phyloP scores from a whole-genome alignment of 2,113 vertebrate genomes.

The Nothoprocta perdicaria region DNA sequence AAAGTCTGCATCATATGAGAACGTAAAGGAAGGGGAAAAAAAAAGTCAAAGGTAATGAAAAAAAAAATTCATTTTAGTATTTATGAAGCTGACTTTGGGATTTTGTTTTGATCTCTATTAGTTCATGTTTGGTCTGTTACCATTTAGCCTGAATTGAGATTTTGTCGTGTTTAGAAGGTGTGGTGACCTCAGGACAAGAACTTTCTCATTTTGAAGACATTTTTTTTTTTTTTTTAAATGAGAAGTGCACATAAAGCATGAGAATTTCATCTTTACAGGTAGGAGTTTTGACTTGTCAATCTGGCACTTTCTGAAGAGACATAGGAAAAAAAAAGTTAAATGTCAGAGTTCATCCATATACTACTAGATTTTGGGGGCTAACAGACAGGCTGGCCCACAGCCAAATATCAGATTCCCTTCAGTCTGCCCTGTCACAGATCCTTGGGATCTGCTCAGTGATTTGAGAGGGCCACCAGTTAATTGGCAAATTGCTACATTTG shows the following conservation, averaged over 20 bases:
- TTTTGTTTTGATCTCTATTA: neutral
- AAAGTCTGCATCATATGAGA: neutral
- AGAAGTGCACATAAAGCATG: neutral
- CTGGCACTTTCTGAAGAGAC: neutral
- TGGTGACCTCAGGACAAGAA: neutral
- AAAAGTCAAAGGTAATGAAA: neutral
- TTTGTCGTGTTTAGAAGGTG: neutral
- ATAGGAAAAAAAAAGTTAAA: neutral
- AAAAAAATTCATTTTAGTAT: neutral
- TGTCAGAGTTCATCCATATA: neutral
- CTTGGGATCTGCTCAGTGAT: neutral
- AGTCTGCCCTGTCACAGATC: neutral
- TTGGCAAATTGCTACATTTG: neutral
- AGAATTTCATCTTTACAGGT: neutral
- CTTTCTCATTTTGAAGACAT: conserved; percentile 10
- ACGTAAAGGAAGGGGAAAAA: neutral
- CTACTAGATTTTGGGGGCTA: neutral
- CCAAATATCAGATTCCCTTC: neutral
- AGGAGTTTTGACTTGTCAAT: neutral
- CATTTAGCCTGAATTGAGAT: neutral
- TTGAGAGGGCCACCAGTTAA: neutral
- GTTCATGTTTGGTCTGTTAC: neutral
- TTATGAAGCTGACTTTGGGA: neutral
- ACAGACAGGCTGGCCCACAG: neutral
- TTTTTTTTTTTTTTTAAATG: neutral